phyloP scores from a whole-genome alignment of 1,140 invertebrate species.

The Hypothenemus hampei region DNA sequence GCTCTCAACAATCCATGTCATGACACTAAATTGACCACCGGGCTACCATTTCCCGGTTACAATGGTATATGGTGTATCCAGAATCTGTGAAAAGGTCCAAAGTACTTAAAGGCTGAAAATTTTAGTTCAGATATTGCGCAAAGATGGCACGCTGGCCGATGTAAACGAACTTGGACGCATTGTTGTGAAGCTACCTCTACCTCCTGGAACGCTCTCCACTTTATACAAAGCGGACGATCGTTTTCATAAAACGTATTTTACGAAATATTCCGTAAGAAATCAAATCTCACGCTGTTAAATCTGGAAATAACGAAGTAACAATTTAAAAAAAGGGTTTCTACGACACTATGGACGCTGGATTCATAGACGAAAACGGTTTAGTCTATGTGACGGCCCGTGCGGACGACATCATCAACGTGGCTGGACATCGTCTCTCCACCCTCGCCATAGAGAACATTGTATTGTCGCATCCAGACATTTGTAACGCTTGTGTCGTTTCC shows the following conservation, averaged over 20 bases:
- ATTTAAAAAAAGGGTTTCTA: slow-evolving; percentile 89
- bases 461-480: slow-evolving; percentile 72
- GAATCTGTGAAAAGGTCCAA: not conserved
- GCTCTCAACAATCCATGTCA: slow-evolving; percentile 63
- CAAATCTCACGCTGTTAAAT: not conserved
- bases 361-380: slow-evolving; percentile 76
- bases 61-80: slow-evolving; percentile 56
- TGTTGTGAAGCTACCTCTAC: slow-evolving; percentile 78
- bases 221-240: slow-evolving; percentile 77
- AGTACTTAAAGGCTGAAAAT: slow-evolving; percentile 10
- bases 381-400: slow-evolving; percentile 84
- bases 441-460: slow-evolving; percentile 85
- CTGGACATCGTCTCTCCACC: slow-evolving; percentile 85
- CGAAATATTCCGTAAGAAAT: slow-evolving; percentile 65
- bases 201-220: slow-evolving; percentile 80
- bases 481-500: slow-evolving; percentile 82
- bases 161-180: slow-evolving; percentile 75
- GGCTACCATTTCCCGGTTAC: slow-evolving; percentile 77
- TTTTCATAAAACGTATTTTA: slow-evolving; percentile 78
- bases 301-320: not conserved
- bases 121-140: slow-evolving; percentile 66
- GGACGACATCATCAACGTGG: slow-evolving; percentile 95
- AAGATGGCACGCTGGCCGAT: slow-evolving; percentile 63
- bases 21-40: slow-evolving; percentile 64
- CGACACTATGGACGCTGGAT: slow-evolving; percentile 92